A percentile compares a stretch with the other conserved stretches of the same genome.
Evolutionary conservation across 2,797 vertebrate species (phyloP).

Genomic region (Discoglossus pictus): DNA sequence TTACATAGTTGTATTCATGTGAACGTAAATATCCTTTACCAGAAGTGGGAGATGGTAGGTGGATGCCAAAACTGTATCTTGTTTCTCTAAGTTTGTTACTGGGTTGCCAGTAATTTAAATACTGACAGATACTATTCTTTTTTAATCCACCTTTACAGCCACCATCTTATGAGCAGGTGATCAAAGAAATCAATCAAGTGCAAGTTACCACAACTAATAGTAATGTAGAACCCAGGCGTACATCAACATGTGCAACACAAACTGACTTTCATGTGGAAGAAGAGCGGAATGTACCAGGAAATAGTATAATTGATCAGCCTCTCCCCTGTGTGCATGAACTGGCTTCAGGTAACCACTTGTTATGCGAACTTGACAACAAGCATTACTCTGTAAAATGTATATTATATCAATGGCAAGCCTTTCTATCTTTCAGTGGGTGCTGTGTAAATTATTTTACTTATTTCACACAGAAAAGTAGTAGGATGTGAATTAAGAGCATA

Average conservation of each 20-base stretch:
- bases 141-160: slow-evolving; percentile 57
- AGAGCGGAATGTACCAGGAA: slow-evolving; percentile 61
- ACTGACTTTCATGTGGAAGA: slow-evolving; percentile 77
- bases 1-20: no score
- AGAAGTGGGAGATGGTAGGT: no score
- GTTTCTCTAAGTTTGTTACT: no score
- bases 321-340: slow-evolving; percentile 58
- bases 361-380: no score
- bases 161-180: slow-evolving; percentile 93
- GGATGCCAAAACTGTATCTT: no score
- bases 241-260: slow-evolving; percentile 82
- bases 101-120: neutral
- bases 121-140: neutral
- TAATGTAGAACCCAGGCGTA: slow-evolving; percentile 76
- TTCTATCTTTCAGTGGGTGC: no score
- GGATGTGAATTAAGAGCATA: no score
- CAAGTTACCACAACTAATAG: slow-evolving; percentile 74
- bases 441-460: no score
- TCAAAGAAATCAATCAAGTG: slow-evolving; percentile 89
- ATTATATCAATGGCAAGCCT: no score
- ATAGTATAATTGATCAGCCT: slow-evolving; percentile 63
- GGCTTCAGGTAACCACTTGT: slow-evolving; percentile 63
- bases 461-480: no score
- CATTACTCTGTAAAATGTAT: no score
- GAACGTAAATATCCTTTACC: no score